These are phyloP conservation scores for Drosophila eugracilis DNA, from an alignment of 1,140 invertebrate genomes.

Conservation along the genomic window DNA sequence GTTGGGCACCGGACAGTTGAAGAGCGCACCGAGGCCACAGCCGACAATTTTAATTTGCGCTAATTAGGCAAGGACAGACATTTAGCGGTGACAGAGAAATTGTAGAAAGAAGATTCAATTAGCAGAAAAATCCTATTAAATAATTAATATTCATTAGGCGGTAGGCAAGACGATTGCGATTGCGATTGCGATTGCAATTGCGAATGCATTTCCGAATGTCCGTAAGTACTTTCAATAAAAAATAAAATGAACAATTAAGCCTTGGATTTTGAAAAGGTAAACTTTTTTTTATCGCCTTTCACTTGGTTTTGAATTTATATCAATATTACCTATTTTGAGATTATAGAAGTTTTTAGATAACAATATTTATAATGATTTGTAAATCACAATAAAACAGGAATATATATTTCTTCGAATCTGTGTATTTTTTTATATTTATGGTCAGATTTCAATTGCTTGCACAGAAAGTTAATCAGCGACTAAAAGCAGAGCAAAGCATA, in stretches of 20 bases:
- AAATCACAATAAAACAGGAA: too few relatives aligned
- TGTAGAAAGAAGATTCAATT: constrained; percentile 59
- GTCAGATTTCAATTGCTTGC: neutral
- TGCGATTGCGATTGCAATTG: neutral
- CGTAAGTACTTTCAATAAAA: neutral
- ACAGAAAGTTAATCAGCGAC: neutral
- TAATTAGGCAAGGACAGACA: constrained; percentile 72
- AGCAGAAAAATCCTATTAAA: constrained; percentile 63
- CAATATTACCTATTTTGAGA: neutral
- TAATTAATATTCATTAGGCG: constrained; percentile 68
- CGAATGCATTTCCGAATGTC: constrained; percentile 15
- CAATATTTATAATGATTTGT: too few relatives aligned
- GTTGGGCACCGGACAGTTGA: constrained; percentile 10
- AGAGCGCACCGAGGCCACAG: constrained; percentile 37
- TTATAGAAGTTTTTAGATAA: too few relatives aligned
- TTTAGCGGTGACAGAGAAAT: constrained; percentile 60
- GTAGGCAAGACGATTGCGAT: constrained; percentile 13
- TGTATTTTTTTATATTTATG: too few relatives aligned
- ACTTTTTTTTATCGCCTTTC: neutral
- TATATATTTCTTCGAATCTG: too few relatives aligned
- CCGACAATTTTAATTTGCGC: constrained; percentile 51
- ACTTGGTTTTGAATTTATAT: too few relatives aligned
- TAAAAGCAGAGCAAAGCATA: neutral
- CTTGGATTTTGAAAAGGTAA: neutral
- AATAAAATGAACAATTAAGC: neutral